Evolutionary conservation across 2,888 invertebrate genomes (phyloP), one percentile per base, ranked within the genome.

Genomic region (Limenitis camilla): DNA sequence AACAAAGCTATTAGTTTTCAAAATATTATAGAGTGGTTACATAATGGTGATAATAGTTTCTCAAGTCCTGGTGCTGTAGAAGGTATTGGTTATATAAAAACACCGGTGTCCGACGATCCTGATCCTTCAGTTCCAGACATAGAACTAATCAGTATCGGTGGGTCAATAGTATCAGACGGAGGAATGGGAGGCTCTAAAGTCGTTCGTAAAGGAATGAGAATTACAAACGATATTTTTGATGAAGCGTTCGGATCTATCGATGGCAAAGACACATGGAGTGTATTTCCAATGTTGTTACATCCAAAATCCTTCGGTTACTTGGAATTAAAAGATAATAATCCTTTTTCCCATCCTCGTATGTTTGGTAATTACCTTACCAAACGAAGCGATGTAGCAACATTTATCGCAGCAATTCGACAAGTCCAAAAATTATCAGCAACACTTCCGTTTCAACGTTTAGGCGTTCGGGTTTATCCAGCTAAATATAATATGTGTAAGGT

Each of bases 291-390:
- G 81, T 78, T 94, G 31, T 88, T 94, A 45, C 90, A 93, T 68
- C 95, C 95, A 0, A 90, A 91, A 69, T 95, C 95, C 9, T 82
- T 88, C 19, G 95, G 95, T 0, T 85, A 89, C 5, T 64, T 95
- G 0, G 90, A 88, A 69, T 82, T 97, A 9, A 90, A 89, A 64
- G 91, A 92, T 38, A 91, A 83, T 28, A 91, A 96, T 79, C 94
- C 96, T 0, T 89, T 91, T 40, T 91, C 92, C 33, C 90, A 92
- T 62, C 96, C 96, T 0, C 78, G 90, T n/a, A 90, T 97, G 62
- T 91, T 94, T 63, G 92, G 95, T 0, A 94, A 96, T 65, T 96
- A 96, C 71, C 89, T 96, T 55, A 88, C 89, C 0, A 89, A 94
- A 67, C 88, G 88, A 5, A 72, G 61, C 28, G 89, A 95, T 64